Conservation (phyloP, 2,888 invertebrate genomes). For the Drosophila crucigera region DNA sequence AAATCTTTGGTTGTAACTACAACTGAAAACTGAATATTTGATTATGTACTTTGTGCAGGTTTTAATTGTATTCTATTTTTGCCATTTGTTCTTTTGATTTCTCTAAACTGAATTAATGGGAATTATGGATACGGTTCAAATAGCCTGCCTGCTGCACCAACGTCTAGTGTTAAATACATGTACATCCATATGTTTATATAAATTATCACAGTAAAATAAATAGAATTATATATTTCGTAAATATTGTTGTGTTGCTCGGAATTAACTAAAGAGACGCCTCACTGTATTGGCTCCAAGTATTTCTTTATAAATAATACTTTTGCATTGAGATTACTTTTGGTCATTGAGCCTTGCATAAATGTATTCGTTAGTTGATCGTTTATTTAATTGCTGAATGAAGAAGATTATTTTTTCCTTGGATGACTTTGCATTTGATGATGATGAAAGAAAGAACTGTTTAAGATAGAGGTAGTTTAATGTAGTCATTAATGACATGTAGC, state of each 20-base stretch:
- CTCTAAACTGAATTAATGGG: slow-evolving; percentile 33
- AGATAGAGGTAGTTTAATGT: slow-evolving; percentile 35
- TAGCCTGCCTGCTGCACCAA: slow-evolving; percentile 27
- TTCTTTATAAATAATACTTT: slow-evolving; percentile 51
- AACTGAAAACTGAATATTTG: slow-evolving; percentile 66
- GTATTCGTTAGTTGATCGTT: slow-evolving; percentile 5
- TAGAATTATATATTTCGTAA: slow-evolving; percentile 59
- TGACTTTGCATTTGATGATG: neutral
- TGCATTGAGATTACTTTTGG: slow-evolving; percentile 44
- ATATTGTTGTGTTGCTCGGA: slow-evolving; percentile 42
- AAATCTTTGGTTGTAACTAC: slow-evolving; percentile 81
- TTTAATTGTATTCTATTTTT: slow-evolving; percentile 24
- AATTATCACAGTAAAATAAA: slow-evolving; percentile 83
- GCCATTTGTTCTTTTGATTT: slow-evolving; percentile 11
- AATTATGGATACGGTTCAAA: slow-evolving; percentile 18
- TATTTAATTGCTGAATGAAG: neutral
- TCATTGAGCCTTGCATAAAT: slow-evolving; percentile 16
- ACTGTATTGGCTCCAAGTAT: slow-evolving; percentile 12
- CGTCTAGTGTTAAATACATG: slow-evolving; percentile 35
- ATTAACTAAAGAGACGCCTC: slow-evolving; percentile 42
- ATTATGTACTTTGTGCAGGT: slow-evolving; percentile 53
- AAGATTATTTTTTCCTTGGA: neutral
- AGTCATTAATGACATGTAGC: neutral
- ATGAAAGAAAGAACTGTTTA: neutral
- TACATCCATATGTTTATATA: slow-evolving; percentile 50